A percentile compares a stretch with the other conserved stretches of the same genome.
Conservation (phyloP, 2,113 vertebrate genomes). For the Osmerus eperlanus region DNA sequence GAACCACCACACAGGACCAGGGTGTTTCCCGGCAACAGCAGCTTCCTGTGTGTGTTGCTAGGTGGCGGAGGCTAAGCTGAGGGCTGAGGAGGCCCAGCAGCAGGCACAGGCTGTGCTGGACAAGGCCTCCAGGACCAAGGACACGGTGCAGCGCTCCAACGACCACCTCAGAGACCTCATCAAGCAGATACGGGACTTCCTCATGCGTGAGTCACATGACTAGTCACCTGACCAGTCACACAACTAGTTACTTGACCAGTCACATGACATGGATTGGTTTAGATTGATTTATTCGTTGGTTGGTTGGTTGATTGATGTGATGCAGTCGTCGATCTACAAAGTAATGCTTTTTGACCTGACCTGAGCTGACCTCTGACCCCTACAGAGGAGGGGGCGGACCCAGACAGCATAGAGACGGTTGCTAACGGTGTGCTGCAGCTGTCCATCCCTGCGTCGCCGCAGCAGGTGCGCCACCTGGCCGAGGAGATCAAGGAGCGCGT, state of each 20-base stretch:
- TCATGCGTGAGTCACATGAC: slow-evolving; percentile 82
- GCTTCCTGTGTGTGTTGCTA: slow-evolving; percentile 35
- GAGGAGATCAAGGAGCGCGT: slow-evolving; percentile 89
- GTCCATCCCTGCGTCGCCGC: slow-evolving; percentile 87
- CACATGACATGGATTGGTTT: neutral
- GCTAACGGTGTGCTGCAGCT: slow-evolving; percentile 88
- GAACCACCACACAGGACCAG: neutral
- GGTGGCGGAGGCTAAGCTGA: slow-evolving; percentile 86
- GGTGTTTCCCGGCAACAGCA: neutral
- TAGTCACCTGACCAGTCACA: no score
- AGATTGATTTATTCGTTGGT: neutral
- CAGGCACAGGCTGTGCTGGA: slow-evolving; percentile 84
- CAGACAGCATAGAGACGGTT: slow-evolving; percentile 90
- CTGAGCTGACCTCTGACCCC: slow-evolving; percentile 1
- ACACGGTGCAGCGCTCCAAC: slow-evolving; percentile 87
- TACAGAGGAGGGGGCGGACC: slow-evolving; percentile 93
- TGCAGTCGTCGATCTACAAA: neutral
- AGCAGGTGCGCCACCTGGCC: slow-evolving; percentile 85
- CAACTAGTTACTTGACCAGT: slow-evolving; percentile 54
- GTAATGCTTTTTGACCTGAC: no score
- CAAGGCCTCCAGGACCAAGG: slow-evolving; percentile 85
- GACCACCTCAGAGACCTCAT: slow-evolving; percentile 91
- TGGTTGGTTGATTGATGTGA: neutral
- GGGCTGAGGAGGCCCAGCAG: slow-evolving; percentile 83
- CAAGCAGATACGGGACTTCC: slow-evolving; percentile 89